phyloP scores from a whole-genome alignment of 2,113 vertebrate species.

The Pachyramphus minor region DNA sequence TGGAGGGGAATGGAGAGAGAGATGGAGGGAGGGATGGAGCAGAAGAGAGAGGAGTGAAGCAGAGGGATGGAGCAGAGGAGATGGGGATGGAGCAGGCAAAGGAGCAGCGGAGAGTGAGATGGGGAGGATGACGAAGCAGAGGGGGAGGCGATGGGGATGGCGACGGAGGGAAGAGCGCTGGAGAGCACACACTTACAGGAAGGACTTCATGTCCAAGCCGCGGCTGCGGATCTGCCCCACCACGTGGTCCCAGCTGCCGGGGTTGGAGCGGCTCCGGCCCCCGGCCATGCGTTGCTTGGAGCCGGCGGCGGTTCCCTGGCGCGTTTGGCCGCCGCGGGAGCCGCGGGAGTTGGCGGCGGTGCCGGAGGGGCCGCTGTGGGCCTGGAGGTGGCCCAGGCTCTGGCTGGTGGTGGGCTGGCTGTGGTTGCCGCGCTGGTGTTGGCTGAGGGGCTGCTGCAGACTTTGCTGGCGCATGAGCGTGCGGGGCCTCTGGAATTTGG shows the following conservation, averaged over 20 bases:
- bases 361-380: constrained; percentile 66
- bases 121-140: neutral
- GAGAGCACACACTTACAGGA: constrained; percentile 86
- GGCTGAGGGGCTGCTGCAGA: constrained; percentile 93
- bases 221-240: constrained; percentile 96
- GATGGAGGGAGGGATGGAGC: too few species aligned
- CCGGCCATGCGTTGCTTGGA: constrained; percentile 83
- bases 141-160: neutral
- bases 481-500: constrained; percentile 85
- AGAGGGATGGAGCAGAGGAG: neutral
- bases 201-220: constrained; percentile 98
- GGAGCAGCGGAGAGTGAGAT: neutral
- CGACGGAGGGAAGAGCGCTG: neutral
- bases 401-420: constrained; percentile 92
- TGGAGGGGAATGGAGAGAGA: neutral
- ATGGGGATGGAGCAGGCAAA: too few species aligned
- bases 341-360: constrained; percentile 70
- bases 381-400: constrained; percentile 93
- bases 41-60: neutral
- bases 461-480: constrained; percentile 94
- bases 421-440: constrained; percentile 81
- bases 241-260: constrained; percentile 98
- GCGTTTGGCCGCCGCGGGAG: constrained; percentile 66
- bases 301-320: constrained; percentile 77
- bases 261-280: constrained; percentile 81